phyloP scores from a whole-genome alignment of 1,140 invertebrate species.

The Limonius californicus region DNA sequence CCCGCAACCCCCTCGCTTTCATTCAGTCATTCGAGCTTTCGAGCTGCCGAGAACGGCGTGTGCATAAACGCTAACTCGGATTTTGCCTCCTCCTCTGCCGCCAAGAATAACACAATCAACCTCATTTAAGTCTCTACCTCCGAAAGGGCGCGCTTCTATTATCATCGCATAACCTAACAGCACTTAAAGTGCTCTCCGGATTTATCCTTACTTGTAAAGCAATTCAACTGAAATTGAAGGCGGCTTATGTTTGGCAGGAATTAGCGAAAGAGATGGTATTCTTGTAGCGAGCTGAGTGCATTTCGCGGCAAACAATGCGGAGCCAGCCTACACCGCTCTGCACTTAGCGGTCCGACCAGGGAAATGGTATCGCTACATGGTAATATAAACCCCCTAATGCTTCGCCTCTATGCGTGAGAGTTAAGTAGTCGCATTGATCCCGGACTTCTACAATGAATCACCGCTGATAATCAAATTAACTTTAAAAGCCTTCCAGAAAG shows the following conservation, averaged over 20 bases:
- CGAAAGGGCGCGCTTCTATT: slow-evolving; percentile 4
- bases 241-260: slow-evolving; percentile 9
- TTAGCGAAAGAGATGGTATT: slow-evolving; percentile 21
- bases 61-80: slow-evolving; percentile 13
- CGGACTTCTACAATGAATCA: slow-evolving; percentile 30
- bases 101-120: slow-evolving; percentile 11
- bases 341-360: slow-evolving; percentile 28
- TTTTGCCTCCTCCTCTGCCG: background rate
- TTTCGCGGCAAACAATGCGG: slow-evolving; percentile 33
- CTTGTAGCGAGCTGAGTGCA: slow-evolving; percentile 23
- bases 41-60: slow-evolving; percentile 11
- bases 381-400: slow-evolving; percentile 29
- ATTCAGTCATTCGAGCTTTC: slow-evolving; percentile 22
- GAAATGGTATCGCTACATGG: slow-evolving; percentile 21
- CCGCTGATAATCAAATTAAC: slow-evolving; percentile 32
- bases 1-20: background rate
- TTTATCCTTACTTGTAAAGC: slow-evolving; percentile 13
- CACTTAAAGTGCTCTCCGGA: slow-evolving; percentile 13
- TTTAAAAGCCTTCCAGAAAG: slow-evolving; percentile 26
- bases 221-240: slow-evolving; percentile 15
- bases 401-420: background rate
- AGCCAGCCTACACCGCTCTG: slow-evolving; percentile 31
- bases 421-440: slow-evolving; percentile 19
- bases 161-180: slow-evolving; percentile 1
- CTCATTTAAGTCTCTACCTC: slow-evolving; percentile 5